Conservation (phyloP, 2,797 vertebrate species). For the Streptopelia turtur region DNA sequence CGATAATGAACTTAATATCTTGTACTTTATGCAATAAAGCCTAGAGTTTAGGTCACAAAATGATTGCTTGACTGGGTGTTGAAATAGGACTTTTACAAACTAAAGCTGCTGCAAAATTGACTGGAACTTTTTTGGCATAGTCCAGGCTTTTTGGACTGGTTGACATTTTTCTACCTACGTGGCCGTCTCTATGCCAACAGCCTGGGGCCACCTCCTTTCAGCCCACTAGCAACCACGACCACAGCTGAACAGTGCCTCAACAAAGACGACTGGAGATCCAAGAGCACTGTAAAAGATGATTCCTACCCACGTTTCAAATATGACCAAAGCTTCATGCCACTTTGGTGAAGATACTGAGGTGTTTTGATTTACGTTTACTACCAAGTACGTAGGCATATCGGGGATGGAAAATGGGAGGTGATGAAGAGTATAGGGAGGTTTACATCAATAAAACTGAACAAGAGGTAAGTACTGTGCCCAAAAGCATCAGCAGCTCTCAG, state of each 20-base stretch:
- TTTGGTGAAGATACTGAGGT: neutral
- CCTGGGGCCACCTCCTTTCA: neutral
- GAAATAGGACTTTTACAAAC: neutral
- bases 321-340: neutral
- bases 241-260: neutral
- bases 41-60: constrained; percentile 7
- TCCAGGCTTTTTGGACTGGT: neutral
- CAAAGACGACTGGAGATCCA: fast-evolving
- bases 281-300: fast-evolving
- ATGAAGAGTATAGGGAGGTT: neutral
- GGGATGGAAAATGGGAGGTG: neutral
- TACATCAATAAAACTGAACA: neutral
- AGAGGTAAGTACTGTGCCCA: neutral
- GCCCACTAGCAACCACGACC: neutral
- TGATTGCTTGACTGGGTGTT: neutral
- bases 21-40: constrained; percentile 1
- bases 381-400: neutral
- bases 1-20: constrained; percentile 42
- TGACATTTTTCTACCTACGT: neutral
- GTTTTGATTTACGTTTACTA: neutral
- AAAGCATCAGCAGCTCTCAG: neutral
- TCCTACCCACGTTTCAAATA: fast-evolving
- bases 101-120: neutral
- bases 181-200: neutral
- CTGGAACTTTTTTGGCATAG: neutral